Evolutionary conservation across 2,113 vertebrate genomes (phyloP).

Genomic region (Egretta garzetta): DNA sequence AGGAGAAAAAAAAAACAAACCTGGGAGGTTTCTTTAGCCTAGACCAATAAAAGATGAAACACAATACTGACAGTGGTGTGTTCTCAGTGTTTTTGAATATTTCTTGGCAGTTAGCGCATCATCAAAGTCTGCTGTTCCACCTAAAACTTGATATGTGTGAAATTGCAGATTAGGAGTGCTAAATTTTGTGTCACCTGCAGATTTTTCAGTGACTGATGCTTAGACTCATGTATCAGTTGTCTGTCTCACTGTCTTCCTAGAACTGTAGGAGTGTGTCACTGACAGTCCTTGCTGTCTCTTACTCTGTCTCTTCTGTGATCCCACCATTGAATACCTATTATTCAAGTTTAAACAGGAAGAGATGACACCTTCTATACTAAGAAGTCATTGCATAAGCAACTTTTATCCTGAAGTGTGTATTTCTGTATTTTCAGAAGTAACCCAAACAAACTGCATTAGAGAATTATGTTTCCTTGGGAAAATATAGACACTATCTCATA

Average conservation of each 20-base stretch:
- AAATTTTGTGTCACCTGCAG: slow-evolving; percentile 17
- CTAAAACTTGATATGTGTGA: background rate
- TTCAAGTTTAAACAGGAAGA: background rate
- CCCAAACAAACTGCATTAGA: background rate
- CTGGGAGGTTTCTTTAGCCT: background rate
- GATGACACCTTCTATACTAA: background rate
- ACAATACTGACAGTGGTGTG: background rate
- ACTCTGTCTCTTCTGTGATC: background rate
- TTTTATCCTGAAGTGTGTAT: background rate
- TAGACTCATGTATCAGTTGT: background rate
- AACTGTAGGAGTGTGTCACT: background rate
- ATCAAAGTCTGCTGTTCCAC: background rate
- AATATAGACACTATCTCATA: background rate
- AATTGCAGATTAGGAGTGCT: background rate
- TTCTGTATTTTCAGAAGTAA: background rate
- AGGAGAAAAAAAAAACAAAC: background rate
- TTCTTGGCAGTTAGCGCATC: background rate
- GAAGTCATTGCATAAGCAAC: background rate
- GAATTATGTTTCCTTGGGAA: background rate
- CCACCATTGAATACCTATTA: background rate
- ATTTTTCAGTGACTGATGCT: background rate
- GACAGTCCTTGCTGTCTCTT: background rate
- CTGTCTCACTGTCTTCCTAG: background rate
- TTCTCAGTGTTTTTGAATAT: background rate
- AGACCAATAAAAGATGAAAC: background rate